Percentiles rank a stretch among this genome's conserved stretches.
Conservation (phyloP, 2,113 vertebrate species). For the Etheostoma cragini region DNA sequence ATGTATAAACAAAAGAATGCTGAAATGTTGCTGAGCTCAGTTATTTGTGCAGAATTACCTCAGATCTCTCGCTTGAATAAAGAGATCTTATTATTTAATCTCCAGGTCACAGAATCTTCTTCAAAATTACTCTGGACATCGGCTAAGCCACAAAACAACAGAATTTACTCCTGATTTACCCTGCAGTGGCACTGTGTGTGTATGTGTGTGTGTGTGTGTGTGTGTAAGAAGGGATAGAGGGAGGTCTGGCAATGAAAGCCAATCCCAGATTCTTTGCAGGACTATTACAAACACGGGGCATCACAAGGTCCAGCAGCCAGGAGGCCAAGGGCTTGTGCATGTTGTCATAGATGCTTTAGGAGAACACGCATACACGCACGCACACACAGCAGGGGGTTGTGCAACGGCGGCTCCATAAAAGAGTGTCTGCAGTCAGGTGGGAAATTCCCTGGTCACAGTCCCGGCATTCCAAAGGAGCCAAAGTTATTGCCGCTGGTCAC, state of each 20-base stretch:
- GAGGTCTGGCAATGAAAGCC: constrained; percentile 41
- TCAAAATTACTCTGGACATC: no score
- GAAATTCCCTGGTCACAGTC: constrained; percentile 63
- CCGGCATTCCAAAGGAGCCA: constrained; percentile 56
- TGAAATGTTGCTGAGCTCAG: no score
- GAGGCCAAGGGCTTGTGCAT: constrained; percentile 62
- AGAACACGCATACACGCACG: constrained; percentile 4
- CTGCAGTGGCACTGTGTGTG: neutral
- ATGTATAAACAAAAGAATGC: no score
- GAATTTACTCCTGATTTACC: neutral
- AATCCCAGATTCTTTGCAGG: constrained; percentile 54
- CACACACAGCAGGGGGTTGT: constrained; percentile 21
- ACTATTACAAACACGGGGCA: constrained; percentile 25
- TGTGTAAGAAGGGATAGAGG: constrained; percentile 1
- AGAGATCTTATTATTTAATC: no score
- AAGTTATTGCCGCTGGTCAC: neutral
- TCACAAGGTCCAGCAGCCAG: constrained; percentile 54
- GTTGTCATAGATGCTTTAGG: constrained; percentile 62
- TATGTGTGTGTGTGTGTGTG: neutral
- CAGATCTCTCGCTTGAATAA: no score
- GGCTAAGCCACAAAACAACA: neutral
- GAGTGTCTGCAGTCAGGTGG: constrained; percentile 71
- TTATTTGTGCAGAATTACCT: no score
- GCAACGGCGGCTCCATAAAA: constrained; percentile 51
- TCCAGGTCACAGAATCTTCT: no score